Conservation (phyloP, 2,113 vertebrate species). For the Pygathrix nemaeus region DNA sequence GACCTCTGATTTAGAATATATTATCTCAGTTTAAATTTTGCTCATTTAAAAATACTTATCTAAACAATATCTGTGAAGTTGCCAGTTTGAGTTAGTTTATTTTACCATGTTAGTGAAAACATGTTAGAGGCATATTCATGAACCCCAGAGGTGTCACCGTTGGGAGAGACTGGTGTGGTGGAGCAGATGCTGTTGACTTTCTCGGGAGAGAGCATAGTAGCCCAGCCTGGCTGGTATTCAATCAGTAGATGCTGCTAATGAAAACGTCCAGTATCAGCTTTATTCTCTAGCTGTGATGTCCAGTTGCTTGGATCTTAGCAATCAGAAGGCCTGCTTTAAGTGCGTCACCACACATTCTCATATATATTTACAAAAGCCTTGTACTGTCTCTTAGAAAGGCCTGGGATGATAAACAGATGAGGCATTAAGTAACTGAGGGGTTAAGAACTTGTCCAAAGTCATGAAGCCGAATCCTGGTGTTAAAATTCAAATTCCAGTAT, state of each 20-base stretch:
- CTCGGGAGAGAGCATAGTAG: not conserved
- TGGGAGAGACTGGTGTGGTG: not conserved
- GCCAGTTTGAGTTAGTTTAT: not conserved
- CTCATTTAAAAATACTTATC: not conserved
- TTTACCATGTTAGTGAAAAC: not conserved
- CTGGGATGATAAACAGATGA: not conserved
- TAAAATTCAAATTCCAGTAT: not conserved
- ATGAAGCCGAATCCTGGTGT: not conserved
- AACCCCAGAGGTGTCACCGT: not conserved
- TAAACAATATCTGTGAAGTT: not conserved
- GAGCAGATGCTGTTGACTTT: not conserved
- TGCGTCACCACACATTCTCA: fast-evolving
- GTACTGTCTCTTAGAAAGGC: not conserved
- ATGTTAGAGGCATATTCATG: not conserved
- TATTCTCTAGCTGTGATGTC: not conserved
- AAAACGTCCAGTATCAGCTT: not conserved
- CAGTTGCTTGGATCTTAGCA: not conserved
- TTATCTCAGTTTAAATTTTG: not conserved
- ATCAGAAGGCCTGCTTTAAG: not conserved
- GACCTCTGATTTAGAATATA: no score
- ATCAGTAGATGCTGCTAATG: not conserved
- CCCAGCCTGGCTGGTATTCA: not conserved
- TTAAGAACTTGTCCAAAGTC: not conserved
- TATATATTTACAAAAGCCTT: not conserved
- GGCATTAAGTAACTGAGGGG: not conserved